These are phyloP conservation scores for Fundulus diaphanus DNA, from an alignment of 2,797 vertebrate species.

Conservation along the genomic window DNA sequence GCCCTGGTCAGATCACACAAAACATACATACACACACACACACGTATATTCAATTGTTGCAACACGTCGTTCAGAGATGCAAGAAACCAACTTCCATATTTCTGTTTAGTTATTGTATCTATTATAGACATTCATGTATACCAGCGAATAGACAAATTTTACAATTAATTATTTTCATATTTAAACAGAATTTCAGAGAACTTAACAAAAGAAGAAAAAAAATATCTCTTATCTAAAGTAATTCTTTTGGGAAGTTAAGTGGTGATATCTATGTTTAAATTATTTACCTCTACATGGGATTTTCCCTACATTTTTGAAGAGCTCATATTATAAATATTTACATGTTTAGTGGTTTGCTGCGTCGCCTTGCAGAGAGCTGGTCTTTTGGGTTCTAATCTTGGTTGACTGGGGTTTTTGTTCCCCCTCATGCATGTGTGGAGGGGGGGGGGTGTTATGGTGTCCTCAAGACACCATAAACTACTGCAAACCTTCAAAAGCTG, in stretches of 20 bases:
- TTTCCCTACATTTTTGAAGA: background rate
- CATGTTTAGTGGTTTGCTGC: background rate
- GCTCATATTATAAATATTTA: conserved; percentile 3
- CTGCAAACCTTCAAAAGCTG: background rate
- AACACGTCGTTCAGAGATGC: background rate
- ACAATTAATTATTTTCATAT: background rate
- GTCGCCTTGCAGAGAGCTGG: background rate
- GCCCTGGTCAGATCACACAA: background rate
- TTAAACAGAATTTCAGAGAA: background rate
- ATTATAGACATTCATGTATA: background rate
- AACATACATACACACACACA: no score
- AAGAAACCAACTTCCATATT: background rate
- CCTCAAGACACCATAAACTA: background rate
- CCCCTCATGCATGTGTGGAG: background rate
- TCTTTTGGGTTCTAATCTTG: background rate
- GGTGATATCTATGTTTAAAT: background rate
- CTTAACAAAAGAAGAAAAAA: no score
- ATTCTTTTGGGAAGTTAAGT: background rate
- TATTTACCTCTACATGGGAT: background rate
- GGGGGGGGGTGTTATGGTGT: no score
- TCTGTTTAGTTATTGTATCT: background rate
- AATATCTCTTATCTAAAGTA: background rate
- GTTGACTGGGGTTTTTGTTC: background rate
- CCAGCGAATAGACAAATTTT: background rate
- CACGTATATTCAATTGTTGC: no score